These are phyloP conservation scores for Puntigrus tetrazona DNA, from an alignment of 2,113 vertebrate species.

Conservation along the genomic window DNA sequence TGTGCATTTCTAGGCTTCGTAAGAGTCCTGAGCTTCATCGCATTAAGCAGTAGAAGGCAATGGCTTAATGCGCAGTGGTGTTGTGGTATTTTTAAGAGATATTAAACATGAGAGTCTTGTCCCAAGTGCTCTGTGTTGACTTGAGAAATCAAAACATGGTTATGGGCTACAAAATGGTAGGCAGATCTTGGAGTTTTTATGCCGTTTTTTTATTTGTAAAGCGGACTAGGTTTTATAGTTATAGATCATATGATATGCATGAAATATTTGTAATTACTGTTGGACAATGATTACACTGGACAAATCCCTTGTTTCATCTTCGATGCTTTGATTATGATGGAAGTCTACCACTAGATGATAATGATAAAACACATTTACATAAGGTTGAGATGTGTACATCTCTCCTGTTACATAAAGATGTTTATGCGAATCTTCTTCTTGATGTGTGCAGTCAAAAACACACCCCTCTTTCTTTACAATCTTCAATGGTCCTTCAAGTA, in stretches of 20 bases:
- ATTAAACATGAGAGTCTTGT: constrained; percentile 5
- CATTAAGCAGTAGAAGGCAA: neutral
- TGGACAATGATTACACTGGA: neutral
- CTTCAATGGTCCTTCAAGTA: neutral
- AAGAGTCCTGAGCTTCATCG: neutral
- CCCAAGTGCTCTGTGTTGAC: neutral
- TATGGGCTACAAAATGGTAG: neutral
- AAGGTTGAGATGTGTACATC: constrained; percentile 7
- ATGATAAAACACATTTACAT: constrained; percentile 36
- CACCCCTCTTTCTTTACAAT: constrained; percentile 1
- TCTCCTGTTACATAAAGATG: constrained; percentile 12
- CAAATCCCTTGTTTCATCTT: neutral
- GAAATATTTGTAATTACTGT: neutral
- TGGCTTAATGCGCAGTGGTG: too few relatives aligned
- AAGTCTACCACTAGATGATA: constrained; percentile 19
- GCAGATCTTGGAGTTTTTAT: neutral
- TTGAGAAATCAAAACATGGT: neutral
- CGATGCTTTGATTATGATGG: constrained; percentile 10
- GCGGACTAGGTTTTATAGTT: neutral
- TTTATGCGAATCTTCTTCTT: constrained; percentile 6
- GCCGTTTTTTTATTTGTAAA: neutral
- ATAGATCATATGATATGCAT: neutral
- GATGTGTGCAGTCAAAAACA: neutral
- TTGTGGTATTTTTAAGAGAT: constrained; percentile 4
- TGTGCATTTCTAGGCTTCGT: neutral